These are phyloP conservation scores for Microcebus griseorufus DNA, from an alignment of 2,113 vertebrate genomes.

Conservation along the genomic window DNA sequence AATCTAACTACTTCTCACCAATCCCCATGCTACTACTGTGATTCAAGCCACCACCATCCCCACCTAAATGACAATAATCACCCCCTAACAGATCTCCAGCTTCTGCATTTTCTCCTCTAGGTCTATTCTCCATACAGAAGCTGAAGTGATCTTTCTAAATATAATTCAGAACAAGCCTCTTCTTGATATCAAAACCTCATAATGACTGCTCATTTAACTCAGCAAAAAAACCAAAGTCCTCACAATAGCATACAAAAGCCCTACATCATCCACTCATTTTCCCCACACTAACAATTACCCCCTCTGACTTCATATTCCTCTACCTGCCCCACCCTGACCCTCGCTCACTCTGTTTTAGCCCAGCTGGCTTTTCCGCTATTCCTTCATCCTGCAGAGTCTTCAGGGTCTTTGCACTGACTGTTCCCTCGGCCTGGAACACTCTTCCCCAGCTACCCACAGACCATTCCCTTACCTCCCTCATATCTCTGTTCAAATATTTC, in stretches of 20 bases:
- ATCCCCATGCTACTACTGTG: rapidly evolving
- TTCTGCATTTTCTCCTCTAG: not conserved
- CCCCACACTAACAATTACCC: not conserved
- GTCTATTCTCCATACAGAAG: not conserved
- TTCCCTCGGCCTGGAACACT: not conserved
- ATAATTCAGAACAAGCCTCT: not conserved
- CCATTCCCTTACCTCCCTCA: not conserved
- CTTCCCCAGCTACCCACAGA: not conserved
- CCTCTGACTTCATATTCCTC: not conserved
- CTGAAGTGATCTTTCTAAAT: not conserved
- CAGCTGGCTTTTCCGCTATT: not conserved
- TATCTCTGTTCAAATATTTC: not conserved
- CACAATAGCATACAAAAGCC: not conserved
- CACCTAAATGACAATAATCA: not conserved
- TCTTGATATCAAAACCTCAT: not conserved
- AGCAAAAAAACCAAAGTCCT: not conserved
- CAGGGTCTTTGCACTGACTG: not conserved
- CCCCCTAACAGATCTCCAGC: not conserved
- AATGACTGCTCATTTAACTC: not conserved
- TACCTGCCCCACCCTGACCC: not conserved
- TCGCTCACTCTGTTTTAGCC: not conserved
- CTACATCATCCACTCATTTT: not conserved
- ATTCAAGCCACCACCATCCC: not conserved
- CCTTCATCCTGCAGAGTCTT: not conserved
- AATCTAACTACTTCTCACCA: not conserved